Base-by-base conservation (phyloP, 2,113 vertebrate species). In the Struthidea cinerea region DNA sequence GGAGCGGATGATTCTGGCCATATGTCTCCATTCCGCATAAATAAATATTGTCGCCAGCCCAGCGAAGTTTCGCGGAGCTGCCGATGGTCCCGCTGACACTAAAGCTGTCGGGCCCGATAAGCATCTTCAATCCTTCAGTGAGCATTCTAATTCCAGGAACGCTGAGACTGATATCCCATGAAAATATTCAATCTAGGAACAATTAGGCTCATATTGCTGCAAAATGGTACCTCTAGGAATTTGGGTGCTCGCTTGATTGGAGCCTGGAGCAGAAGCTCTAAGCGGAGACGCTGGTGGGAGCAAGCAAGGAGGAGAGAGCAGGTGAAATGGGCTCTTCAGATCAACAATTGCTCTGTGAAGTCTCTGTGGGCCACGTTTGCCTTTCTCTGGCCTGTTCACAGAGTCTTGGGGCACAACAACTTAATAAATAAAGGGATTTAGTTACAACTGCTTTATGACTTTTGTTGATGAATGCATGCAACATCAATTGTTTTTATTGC, bases 131-230 rank as follows among this genome's bases (percentile, higher is more conserved):
- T 97, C 98, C 98, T 98, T 99, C 98, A 99, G 97, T 98, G 98
- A 99, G 97, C 98, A 97, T 97, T 97, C 97, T 99, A 99, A 99
- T 99, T 98, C 98, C 97, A 96, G 98, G 96, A 98, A 98, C 98
- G 97, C 97, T 49, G 97, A 98, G 98, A 97, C 98, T 98, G 98
- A 98, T 98, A 98, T 97, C 97, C 98, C 98, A 98, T 98, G 98
- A 99, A 99, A 99, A 99, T 98, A 98, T 98, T 98, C 98, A 98
- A 98, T 99, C 99, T 98, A 99, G 98, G 98, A 99, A 98, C 99
- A 98, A 99, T 99, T 99, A 99, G 94, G 96, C 92, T 97, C 96
- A 64, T 7, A 35, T 59, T 74, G 32, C 90, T 93, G 94, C 80
- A 93, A 96, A 96, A 97, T 41, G 93, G 89, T 53, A 96, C 93